These are phyloP conservation scores for Procambarus virginalis DNA, from an alignment of 1,140 invertebrate genomes.

Conservation along the genomic window DNA sequence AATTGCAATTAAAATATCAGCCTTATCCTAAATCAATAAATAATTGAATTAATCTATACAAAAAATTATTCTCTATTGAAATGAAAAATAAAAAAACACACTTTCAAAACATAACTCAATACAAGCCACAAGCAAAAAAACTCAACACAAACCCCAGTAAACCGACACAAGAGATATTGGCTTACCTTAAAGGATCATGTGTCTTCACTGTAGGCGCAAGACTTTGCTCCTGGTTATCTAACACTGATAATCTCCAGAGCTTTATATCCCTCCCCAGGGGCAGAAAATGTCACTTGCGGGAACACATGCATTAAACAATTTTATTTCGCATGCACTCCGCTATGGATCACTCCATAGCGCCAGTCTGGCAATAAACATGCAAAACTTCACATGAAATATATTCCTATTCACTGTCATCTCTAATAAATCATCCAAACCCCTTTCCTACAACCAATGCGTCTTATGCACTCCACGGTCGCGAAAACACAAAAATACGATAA, in stretches of 20 bases:
- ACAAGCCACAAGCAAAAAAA: too few relatives aligned
- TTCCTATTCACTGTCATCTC: neutral
- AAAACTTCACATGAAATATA: neutral
- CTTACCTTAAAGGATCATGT: too few relatives aligned
- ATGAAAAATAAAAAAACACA: too few relatives aligned
- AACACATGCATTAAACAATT: neutral
- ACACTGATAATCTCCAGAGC: neutral
- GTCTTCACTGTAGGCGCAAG: too few relatives aligned
- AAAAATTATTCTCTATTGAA: too few relatives aligned
- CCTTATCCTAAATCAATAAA: too few relatives aligned
- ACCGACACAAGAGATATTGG: too few relatives aligned
- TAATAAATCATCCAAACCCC: neutral
- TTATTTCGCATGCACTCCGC: neutral
- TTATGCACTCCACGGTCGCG: neutral
- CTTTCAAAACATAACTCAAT: too few relatives aligned
- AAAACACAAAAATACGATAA: neutral
- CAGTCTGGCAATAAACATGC: neutral
- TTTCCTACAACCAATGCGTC: neutral
- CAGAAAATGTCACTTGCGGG: neutral
- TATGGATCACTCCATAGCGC: neutral
- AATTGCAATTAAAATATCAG: too few relatives aligned
- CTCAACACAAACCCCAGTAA: too few relatives aligned
- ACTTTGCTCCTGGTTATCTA: neutral
- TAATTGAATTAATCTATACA: too few relatives aligned
- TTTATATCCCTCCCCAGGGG: neutral